A percentile compares a stretch with the other conserved stretches of the same genome.
Evolutionary conservation across 2,797 vertebrate species (phyloP).

Genomic region (Helarctos malayanus): DNA sequence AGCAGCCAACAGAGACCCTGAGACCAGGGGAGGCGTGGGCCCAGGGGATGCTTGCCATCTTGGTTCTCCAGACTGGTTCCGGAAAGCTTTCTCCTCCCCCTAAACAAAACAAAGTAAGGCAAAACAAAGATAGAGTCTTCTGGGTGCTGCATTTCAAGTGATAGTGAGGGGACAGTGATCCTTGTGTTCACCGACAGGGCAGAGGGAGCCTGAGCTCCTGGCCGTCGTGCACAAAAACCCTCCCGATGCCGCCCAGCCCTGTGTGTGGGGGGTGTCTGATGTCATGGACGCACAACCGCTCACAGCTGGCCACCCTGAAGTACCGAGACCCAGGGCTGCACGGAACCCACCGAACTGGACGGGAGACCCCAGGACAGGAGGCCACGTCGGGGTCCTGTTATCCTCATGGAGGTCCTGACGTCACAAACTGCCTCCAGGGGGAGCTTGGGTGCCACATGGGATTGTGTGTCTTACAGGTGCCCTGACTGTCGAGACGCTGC

Average conservation of each 20-base stretch:
- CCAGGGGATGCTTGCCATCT: fast-evolving
- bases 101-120: background rate
- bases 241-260: background rate
- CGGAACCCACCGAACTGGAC: background rate
- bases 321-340: background rate
- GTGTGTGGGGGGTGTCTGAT: background rate
- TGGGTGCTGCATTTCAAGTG: background rate
- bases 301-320: background rate
- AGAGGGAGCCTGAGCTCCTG: background rate
- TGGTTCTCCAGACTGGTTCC: background rate
- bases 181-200: background rate
- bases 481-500: background rate
- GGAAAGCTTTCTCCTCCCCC: background rate
- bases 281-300: background rate
- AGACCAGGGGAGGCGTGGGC: background rate
- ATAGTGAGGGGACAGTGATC: background rate
- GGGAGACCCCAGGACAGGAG: background rate
- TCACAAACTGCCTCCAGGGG: no score
- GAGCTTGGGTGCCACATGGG: no score
- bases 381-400: background rate
- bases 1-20: background rate
- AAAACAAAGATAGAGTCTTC: background rate
- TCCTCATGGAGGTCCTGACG: background rate
- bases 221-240: background rate
- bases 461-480: background rate